These are phyloP conservation scores for Cinclus cinclus DNA, from an alignment of 2,113 vertebrate species.

Conservation along the genomic window DNA sequence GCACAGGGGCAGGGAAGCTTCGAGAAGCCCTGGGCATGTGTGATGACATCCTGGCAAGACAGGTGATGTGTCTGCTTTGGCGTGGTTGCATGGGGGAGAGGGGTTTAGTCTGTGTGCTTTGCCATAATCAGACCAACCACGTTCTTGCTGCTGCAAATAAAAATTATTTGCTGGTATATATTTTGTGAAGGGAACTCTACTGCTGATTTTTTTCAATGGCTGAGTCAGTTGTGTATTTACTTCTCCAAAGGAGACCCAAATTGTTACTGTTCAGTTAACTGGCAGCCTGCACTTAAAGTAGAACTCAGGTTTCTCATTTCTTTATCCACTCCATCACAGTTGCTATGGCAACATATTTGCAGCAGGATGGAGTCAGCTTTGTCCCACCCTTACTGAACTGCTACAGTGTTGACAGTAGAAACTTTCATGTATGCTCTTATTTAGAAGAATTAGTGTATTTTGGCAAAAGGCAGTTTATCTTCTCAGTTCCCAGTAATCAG, in stretches of 20 bases:
- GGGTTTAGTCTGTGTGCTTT: neutral
- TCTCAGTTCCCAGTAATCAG: neutral
- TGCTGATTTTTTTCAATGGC: neutral
- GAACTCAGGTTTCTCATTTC: neutral
- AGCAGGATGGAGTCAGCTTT: neutral
- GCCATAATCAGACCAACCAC: neutral
- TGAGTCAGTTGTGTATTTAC: neutral
- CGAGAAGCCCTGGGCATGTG: slow-evolving; percentile 80
- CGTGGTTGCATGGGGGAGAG: neutral
- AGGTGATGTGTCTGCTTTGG: slow-evolving; percentile 73
- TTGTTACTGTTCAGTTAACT: neutral
- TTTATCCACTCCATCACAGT: neutral
- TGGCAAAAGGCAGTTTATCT: neutral
- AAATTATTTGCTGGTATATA: neutral
- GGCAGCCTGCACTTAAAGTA: neutral
- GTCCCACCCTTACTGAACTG: neutral
- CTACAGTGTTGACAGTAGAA: neutral
- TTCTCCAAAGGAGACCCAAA: neutral
- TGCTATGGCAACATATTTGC: neutral
- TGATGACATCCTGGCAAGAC: slow-evolving; percentile 86
- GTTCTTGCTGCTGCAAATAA: neutral
- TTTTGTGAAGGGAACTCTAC: neutral
- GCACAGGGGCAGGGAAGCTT: slow-evolving; percentile 87
- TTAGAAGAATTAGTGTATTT: neutral
- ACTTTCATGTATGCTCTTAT: neutral